These are phyloP conservation scores for Neoarius graeffei DNA, from an alignment of 2,113 vertebrate species.

Conservation along the genomic window DNA sequence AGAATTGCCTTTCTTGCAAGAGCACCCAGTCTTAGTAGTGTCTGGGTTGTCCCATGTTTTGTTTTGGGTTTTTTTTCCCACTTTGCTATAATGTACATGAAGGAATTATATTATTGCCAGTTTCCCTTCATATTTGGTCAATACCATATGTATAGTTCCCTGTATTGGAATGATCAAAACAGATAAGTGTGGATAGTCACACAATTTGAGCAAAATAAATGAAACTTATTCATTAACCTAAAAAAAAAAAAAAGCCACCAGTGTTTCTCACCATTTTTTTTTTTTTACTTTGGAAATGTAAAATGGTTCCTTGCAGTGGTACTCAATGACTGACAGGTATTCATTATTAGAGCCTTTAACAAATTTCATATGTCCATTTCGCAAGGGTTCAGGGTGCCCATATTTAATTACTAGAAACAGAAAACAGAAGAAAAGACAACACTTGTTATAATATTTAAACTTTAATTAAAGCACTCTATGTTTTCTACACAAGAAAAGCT, in stretches of 20 bases:
- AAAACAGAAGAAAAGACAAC: constrained; percentile 3
- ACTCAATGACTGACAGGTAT: constrained; percentile 68
- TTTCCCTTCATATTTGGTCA: constrained; percentile 63
- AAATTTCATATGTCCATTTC: constrained; percentile 63
- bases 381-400: constrained; percentile 61
- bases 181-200: neutral
- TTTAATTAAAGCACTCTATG: neutral
- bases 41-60: no score
- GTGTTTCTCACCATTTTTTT: constrained; percentile 50
- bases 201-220: neutral
- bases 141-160: constrained; percentile 62
- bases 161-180: constrained; percentile 21
- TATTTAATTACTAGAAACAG: constrained; percentile 67
- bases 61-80: no score
- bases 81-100: constrained; percentile 41
- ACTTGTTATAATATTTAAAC: neutral
- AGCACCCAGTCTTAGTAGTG: no score
- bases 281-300: constrained; percentile 55
- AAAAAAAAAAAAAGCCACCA: neutral
- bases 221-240: neutral
- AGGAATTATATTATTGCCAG: constrained; percentile 48
- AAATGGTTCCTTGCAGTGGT: constrained; percentile 69
- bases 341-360: constrained; percentile 65
- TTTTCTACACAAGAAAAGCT: neutral
- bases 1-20: no score